Base-by-base conservation (phyloP, 2,797 vertebrate species). In the Microcaecilia unicolor region DNA sequence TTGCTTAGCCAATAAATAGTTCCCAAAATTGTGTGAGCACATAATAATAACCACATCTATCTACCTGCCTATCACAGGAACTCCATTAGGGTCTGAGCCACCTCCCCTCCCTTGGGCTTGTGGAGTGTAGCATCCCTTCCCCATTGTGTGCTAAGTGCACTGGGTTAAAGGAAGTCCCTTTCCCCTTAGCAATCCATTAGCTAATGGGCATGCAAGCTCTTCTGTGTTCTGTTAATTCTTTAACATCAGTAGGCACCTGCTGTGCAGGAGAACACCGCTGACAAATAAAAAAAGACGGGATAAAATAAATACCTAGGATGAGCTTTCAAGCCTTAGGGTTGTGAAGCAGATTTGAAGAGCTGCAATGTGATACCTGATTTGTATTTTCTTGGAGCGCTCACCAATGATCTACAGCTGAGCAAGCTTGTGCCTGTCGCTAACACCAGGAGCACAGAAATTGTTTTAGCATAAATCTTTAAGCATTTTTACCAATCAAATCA, bases 131-230 rank as follows among this genome's bases (percentile, higher is more conserved):
- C 53, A 67, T 81, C 72, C 72, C 64, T 65, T n/a, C 61, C 55
- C 64, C 55, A 63, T 46, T 37, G 50, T 60, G 67, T 60, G 70
- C 71, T 85, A 70, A 84, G 68, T 70, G 79, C 66, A 56, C 48
- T 48, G 56, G 74, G 62, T 74, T 68, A 73, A 77, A 60, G 41
- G 60, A 51, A 67, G 72, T 67, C 67, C 49, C 65, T 70, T 74
- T 81, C n/a, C 76, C 61, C 78, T 80, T 70, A 60, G 72, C 72
- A 81, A 84, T 84, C 87, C 88, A 90, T 94, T 93, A 94, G 90
- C 89, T 93, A 90, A 93, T 93, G 88, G 89, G 86, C 76, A 71
- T 74, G 72, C 85, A 77, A 75, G 76, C 72, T 74, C 58, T 57
- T 83, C 78, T 86, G 66, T 61, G 83, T 80, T 79, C 72, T 81